Evolutionary conservation across 1,140 invertebrate species (phyloP).

Genomic region (Prorops nasuta): DNA sequence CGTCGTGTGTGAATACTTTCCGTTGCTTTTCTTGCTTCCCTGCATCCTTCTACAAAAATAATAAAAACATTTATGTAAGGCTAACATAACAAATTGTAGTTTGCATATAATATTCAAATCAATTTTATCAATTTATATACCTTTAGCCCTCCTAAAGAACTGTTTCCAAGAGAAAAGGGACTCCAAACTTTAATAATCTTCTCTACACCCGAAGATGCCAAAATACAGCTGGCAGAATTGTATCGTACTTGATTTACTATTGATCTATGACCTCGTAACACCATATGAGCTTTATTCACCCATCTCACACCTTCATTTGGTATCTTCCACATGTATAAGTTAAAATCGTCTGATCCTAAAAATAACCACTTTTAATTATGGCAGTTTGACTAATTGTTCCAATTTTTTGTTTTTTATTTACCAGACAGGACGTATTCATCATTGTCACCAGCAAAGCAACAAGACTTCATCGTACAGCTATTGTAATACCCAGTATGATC

Average conservation of each 20-base stretch:
- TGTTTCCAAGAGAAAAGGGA: slow-evolving; percentile 43
- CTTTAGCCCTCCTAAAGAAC: slow-evolving; percentile 46
- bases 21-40: slow-evolving; percentile 65
- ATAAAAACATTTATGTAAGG: neutral
- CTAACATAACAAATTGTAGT: slow-evolving; percentile 1
- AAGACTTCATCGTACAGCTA: slow-evolving; percentile 96
- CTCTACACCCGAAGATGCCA: slow-evolving; percentile 93
- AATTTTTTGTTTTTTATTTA: slow-evolving; percentile 11
- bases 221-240: slow-evolving; percentile 77
- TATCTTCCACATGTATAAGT: slow-evolving; percentile 92
- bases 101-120: neutral
- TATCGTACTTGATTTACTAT: slow-evolving; percentile 96
- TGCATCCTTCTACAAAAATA: slow-evolving; percentile 35
- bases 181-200: slow-evolving; percentile 85
- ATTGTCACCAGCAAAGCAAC: slow-evolving; percentile 85
- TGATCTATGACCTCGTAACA: slow-evolving; percentile 86
- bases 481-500: slow-evolving; percentile 92
- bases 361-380: slow-evolving; percentile 5
- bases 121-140: slow-evolving; percentile 23
- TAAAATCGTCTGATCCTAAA: slow-evolving; percentile 89
- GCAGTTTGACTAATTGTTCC: neutral
- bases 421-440: slow-evolving; percentile 87
- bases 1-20: slow-evolving; percentile 80
- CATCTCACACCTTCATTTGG: slow-evolving; percentile 64
- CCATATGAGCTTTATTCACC: slow-evolving; percentile 73